These are phyloP conservation scores for Aporophyla nigra DNA, from an alignment of 2,888 invertebrate species.

Conservation along the genomic window DNA sequence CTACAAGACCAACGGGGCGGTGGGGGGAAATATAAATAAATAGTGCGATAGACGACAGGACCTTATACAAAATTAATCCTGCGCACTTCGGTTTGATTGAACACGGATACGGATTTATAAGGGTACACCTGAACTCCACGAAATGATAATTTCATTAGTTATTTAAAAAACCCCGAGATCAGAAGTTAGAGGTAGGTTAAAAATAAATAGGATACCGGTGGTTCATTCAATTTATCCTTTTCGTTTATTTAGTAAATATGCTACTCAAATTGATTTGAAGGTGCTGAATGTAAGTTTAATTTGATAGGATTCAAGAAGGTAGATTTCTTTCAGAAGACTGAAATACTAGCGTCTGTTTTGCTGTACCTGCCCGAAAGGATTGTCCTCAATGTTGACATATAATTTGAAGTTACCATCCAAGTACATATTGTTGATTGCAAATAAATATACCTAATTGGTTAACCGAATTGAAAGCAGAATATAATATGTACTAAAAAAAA, in stretches of 20 bases:
- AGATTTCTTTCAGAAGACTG: too few relatives aligned
- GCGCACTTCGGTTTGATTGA: slow-evolving; percentile 20
- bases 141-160: slow-evolving; percentile 26
- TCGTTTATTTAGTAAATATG: slow-evolving; percentile 12
- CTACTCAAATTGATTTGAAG: neutral
- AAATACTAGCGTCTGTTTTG: neutral
- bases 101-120: slow-evolving; percentile 31
- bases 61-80: neutral
- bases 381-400: neutral
- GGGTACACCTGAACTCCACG: slow-evolving; percentile 3
- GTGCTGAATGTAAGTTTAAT: neutral
- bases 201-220: slow-evolving; percentile 1
- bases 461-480: neutral
- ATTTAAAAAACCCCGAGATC: slow-evolving; percentile 3
- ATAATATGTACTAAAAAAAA: neutral
- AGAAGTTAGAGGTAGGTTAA: slow-evolving; percentile 7
- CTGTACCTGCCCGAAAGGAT: neutral
- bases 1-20: too few relatives aligned
- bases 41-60: neutral
- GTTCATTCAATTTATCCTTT: slow-evolving; percentile 10
- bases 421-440: too few relatives aligned
- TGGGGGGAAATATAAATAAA: neutral
- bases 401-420: neutral
- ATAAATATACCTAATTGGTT: neutral
- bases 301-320: neutral